Evolutionary conservation across 2,797 vertebrate species (phyloP).

Genomic region (Taeniopygia guttata): DNA sequence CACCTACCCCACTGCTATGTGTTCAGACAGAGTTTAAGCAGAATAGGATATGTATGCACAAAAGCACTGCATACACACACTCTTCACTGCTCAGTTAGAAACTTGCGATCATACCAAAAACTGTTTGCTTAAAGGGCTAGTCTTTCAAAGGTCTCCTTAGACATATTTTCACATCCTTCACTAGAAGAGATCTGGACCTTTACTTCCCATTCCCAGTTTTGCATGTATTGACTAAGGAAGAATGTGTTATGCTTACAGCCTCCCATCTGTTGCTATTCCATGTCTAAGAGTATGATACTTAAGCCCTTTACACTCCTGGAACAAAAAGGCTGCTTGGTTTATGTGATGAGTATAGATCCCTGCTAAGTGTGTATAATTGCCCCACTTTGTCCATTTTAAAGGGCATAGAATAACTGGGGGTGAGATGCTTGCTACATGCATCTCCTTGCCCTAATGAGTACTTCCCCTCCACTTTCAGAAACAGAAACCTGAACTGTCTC

Average conservation of each 20-base stretch:
- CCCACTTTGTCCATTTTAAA: not conserved
- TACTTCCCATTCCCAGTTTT: not conserved
- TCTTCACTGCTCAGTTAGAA: not conserved
- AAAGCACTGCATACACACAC: accelerated
- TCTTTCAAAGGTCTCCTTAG: not conserved
- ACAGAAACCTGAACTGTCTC: not conserved
- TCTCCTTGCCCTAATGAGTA: not conserved
- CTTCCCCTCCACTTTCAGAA: not conserved
- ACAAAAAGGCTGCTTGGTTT: not conserved
- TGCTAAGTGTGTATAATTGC: not conserved
- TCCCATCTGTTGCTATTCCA: not conserved
- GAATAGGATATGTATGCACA: not conserved
- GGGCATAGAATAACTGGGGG: accelerated
- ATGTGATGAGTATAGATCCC: not conserved
- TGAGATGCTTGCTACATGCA: not conserved
- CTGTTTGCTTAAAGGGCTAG: not conserved
- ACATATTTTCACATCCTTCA: not conserved
- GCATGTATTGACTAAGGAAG: not conserved
- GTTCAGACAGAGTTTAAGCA: not conserved
- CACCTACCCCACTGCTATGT: not conserved
- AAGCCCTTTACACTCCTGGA: not conserved
- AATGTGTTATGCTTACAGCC: accelerated
- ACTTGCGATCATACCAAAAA: not conserved
- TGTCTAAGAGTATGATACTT: not conserved
- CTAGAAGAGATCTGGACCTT: not conserved